phyloP scores from a whole-genome alignment of 35 echinoderm and acorn worm species.

The Ophiothrix spiculata region DNA sequence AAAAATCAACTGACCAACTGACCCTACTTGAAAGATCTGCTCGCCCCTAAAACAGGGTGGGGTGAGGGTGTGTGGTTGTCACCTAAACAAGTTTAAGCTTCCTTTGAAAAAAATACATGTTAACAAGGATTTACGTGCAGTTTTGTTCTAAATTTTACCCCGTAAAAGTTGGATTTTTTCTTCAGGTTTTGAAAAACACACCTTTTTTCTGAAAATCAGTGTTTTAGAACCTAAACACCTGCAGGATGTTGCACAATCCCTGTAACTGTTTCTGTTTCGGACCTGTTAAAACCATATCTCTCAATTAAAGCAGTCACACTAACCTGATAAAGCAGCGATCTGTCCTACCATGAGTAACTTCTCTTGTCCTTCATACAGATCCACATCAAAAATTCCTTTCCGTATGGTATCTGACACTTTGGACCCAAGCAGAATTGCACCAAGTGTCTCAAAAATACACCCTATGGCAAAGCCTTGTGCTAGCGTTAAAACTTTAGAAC shows the following conservation, averaged over 20 bases:
- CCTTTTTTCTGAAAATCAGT: too few species aligned
- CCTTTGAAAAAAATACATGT: too few species aligned
- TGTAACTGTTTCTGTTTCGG: neutral
- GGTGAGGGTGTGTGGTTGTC: neutral
- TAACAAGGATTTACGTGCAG: neutral
- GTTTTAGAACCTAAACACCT: neutral
- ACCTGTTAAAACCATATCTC: neutral
- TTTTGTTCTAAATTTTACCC: too few species aligned
- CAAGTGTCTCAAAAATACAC: constrained; percentile 58
- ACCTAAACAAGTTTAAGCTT: neutral
- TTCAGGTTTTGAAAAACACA: too few species aligned
- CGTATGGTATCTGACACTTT: constrained; percentile 70
- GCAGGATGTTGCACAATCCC: neutral
- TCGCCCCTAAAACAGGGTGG: neutral
- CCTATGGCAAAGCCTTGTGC: constrained; percentile 49
- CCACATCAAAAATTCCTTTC: constrained; percentile 46
- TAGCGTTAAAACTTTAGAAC: constrained; percentile 54
- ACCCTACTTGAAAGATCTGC: too few species aligned
- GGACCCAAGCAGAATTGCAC: constrained; percentile 50
- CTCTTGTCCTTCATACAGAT: constrained; percentile 45
- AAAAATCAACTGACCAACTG: too few species aligned
- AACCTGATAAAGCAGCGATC: constrained; percentile 57
- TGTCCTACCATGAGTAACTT: constrained; percentile 64
- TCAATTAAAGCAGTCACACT: neutral
- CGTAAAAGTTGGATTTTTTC: too few species aligned